Evolutionary conservation across 1,140 invertebrate species (phyloP).

Genomic region (Micrasema minimum): DNA sequence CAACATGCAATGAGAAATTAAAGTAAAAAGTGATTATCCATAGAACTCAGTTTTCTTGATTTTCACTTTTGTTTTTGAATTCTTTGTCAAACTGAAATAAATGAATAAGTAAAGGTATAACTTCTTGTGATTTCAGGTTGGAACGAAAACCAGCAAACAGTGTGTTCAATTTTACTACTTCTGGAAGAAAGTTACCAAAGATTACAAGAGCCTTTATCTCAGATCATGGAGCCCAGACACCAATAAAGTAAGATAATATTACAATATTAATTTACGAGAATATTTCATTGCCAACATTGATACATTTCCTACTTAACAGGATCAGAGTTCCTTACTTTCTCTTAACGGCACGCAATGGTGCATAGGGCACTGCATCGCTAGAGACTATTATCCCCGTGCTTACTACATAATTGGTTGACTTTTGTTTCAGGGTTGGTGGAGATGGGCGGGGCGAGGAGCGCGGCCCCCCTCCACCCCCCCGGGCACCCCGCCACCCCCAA

Average conservation of each 20-base stretch:
- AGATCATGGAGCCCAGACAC: slow-evolving; percentile 52
- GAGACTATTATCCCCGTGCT: too few species aligned
- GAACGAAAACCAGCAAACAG: slow-evolving; percentile 89
- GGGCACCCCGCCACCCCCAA: slow-evolving; percentile 57
- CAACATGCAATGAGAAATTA: too few species aligned
- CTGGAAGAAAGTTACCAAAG: slow-evolving; percentile 96
- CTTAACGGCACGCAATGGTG: too few species aligned
- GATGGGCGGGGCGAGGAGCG: slow-evolving; percentile 52
- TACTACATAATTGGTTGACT: too few species aligned
- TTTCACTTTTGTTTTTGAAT: too few species aligned
- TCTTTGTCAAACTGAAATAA: too few species aligned
- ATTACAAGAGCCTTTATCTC: slow-evolving; percentile 69
- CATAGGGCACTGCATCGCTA: too few species aligned
- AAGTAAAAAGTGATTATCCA: too few species aligned
- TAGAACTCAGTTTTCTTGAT: too few species aligned
- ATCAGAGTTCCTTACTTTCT: not conserved
- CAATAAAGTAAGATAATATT: slow-evolving; percentile 11
- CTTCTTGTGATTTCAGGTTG: slow-evolving; percentile 72
- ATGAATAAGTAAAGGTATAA: too few species aligned
- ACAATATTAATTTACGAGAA: not conserved
- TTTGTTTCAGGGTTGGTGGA: slow-evolving; percentile 46
- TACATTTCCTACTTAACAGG: not conserved
- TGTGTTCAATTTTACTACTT: slow-evolving; percentile 98
- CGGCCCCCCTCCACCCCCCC: slow-evolving; percentile 52
- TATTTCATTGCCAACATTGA: too few species aligned